Evolutionary conservation across 2,797 vertebrate species (phyloP), one percentile per base, ranked within the genome.

Genomic region (Cetoscarus ocellatus): DNA sequence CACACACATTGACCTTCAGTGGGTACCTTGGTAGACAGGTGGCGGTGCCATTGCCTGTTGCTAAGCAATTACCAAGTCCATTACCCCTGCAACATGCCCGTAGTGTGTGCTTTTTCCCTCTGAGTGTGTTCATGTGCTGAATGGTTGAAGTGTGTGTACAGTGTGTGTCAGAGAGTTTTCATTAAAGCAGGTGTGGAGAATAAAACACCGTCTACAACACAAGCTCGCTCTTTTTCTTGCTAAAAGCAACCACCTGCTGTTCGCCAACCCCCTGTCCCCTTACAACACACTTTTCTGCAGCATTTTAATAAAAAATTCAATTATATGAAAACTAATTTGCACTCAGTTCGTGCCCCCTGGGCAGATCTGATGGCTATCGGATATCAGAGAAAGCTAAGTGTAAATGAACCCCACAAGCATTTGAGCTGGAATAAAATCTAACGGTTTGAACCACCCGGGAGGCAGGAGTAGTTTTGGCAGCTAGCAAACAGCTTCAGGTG

Each of bases 1-100:
- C 69, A 62, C 73, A 73, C 67, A 67, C 27, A 67, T 75, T 88
- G 83, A 90, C 87, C 86, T 87, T 88, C 87, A 87, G 69, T 85
- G 68, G 82, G 80, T 80, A 86, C 83, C 82, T 86, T 87, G 70
- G 82, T 84, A 73, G 87, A 91, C 86, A 89, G 87, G 86, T 88
- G 88, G 85, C 83, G 75, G 67, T 84, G 82, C 80, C 75, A 77
- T 42, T 86, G 80, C 80, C 87, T 90, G 90, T 91, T 93, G 91
- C 92, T 91, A 90, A 90, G 92, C 88, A 90, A 92, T 93, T 89
- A 92, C 80, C 77, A 77, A 91, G 84, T 91, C 88, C 86, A 91
- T 91, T 92, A 89, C 87, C 85, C 76, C 77, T 74, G 73, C 86
- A 84, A 82, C 77, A 80, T 86, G 77, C 61, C 76, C 75, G 27